A percentile compares a stretch with the other conserved stretches of the same genome.
These are phyloP conservation scores for Syrrhaptes paradoxus DNA, from an alignment of 2,113 vertebrate genomes.

Conservation along the genomic window DNA sequence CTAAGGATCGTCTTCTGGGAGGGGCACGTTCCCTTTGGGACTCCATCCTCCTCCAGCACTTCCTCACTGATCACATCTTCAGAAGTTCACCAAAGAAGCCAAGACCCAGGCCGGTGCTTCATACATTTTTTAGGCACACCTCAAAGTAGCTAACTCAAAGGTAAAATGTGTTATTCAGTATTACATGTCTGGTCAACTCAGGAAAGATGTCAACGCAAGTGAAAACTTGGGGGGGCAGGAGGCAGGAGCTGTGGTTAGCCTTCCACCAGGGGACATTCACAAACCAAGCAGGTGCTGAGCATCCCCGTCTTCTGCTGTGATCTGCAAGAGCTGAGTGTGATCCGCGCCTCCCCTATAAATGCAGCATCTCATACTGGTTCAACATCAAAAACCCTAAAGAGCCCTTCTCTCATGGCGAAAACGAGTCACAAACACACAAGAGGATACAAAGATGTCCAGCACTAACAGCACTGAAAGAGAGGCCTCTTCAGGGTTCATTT, in stretches of 20 bases:
- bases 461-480: neutral
- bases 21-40: neutral
- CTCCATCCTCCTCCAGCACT: neutral
- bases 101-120: neutral
- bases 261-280: neutral
- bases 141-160: constrained; percentile 31
- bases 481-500: neutral
- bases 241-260: neutral
- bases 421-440: neutral
- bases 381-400: neutral
- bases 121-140: constrained; percentile 25
- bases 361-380: neutral
- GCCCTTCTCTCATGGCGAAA: neutral
- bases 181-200: neutral
- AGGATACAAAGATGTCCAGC: neutral
- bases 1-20: neutral
- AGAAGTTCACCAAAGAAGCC: neutral
- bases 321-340: neutral
- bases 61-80: neutral
- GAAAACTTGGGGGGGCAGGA: neutral
- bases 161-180: neutral
- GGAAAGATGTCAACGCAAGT: constrained; percentile 19
- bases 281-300: neutral
- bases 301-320: neutral
- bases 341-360: neutral